These are phyloP conservation scores for Psilopogon haemacephalus DNA, from an alignment of 2,113 vertebrate species.

Conservation along the genomic window DNA sequence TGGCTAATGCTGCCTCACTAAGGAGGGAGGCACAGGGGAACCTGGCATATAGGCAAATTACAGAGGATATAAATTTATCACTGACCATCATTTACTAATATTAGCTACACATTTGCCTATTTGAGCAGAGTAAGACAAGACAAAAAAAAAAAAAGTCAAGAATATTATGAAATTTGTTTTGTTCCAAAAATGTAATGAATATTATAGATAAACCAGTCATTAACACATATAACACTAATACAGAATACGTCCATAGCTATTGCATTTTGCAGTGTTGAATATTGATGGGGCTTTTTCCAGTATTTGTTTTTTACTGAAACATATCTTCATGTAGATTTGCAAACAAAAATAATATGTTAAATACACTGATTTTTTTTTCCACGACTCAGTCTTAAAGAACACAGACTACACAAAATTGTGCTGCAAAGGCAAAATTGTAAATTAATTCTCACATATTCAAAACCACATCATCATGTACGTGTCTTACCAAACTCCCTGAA, in stretches of 20 bases:
- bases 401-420: not conserved
- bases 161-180: not conserved
- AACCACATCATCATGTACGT: not conserved
- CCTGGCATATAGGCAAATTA: not conserved
- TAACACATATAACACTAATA: not conserved
- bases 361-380: not conserved
- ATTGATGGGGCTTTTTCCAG: not conserved
- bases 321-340: not conserved
- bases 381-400: not conserved
- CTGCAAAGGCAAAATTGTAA: not conserved
- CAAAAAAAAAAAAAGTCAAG: not conserved
- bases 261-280: not conserved
- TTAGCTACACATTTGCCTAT: not conserved
- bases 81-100: not conserved
- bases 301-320: not conserved
- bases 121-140: not conserved
- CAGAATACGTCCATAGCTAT: not conserved
- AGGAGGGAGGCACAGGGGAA: not conserved
- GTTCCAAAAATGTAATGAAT: not conserved
- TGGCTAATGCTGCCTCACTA: not conserved
- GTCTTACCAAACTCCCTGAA: not conserved
- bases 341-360: not conserved
- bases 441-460: not conserved
- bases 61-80: not conserved
- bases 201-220: not conserved